Conservation (phyloP, 2,797 vertebrate genomes). For the Girardinus metallicus region DNA sequence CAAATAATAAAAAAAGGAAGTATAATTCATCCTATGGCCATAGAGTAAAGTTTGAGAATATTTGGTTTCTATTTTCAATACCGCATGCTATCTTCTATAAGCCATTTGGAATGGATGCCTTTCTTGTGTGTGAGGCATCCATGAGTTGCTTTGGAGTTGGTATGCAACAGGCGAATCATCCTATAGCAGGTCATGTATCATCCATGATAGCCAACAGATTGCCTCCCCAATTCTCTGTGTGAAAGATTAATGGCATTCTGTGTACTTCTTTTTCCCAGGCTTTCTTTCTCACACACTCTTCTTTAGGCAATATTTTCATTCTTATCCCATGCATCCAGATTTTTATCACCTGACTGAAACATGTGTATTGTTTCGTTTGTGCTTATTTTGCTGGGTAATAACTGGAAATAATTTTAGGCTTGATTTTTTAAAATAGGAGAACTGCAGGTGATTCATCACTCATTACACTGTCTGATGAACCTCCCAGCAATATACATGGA, state of each 20-base stretch:
- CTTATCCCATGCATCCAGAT: constrained; percentile 34
- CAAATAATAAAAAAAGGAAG: neutral
- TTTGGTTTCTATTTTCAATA: neutral
- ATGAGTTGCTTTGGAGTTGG: constrained; percentile 41
- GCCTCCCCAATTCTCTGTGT: constrained; percentile 67
- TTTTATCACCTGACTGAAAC: constrained; percentile 23
- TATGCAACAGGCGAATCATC: constrained; percentile 73
- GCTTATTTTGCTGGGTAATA: constrained; percentile 4
- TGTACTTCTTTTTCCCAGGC: constrained; percentile 30
- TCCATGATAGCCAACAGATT: constrained; percentile 79
- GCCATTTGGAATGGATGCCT: constrained; percentile 5
- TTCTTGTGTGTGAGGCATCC: constrained; percentile 10
- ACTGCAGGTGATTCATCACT: neutral
- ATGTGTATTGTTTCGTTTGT: constrained; percentile 4
- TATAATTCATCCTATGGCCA: neutral
- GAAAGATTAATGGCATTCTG: constrained; percentile 77
- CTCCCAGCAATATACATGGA: constrained; percentile 1
- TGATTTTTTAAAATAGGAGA: neutral
- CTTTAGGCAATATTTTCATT: constrained; percentile 19
- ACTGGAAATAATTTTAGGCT: constrained; percentile 1
- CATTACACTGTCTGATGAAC: constrained; percentile 3
- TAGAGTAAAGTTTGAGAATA: neutral
- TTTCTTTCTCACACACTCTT: constrained; percentile 10
- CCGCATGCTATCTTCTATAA: neutral
- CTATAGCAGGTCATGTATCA: constrained; percentile 76